Evolutionary conservation across 2,113 vertebrate genomes (phyloP), one percentile per base, ranked within the genome.

Genomic region (Empidonax traillii): DNA sequence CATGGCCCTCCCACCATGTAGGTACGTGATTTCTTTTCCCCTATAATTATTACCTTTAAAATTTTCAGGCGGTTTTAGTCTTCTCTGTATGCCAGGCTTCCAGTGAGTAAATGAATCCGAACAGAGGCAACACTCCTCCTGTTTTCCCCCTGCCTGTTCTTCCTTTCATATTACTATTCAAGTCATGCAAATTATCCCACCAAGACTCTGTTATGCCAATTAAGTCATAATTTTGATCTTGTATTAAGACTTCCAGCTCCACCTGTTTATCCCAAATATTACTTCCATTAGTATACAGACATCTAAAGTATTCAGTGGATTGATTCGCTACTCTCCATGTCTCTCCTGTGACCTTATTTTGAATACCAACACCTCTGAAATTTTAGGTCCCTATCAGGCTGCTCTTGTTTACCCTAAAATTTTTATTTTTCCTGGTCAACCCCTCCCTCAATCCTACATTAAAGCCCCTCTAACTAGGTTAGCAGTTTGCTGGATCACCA

Each of bases 201-300:
- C 56, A 96, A 95, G 86, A 44, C 83, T 75, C 85, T 71, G 79
- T 80, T 94, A 97, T 1, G 12, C 59, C 94, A 93, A 92, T 96
- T 93, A 96, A 95, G 83, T 86, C 8, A 74, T 90, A 93, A 94
- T 97, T 95, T 94, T 92, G 63, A 92, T 93, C 83, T 81, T 85
- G 46, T 90, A 88, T 85, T 86, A 90, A 93, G 80, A 84, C 85
- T 93, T 92, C 23, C 65, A 93, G 63, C 90, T 94, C 90, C 15
- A 4, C 90, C 88, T 94, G 72, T 77, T 94, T 94, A 95, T 90
- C 43, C 94, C 63, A 86, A 94, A 86, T 84, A 90, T 80, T 93
- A 84, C 51, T 92, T 93, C 51, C n/a, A 17, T 67, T 73, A 80
- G 33, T 83, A 90, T 30, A 94, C 88, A 90, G 90, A 90, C 83